These are phyloP conservation scores for Cotesia chilonis DNA, from an alignment of 1,140 invertebrate species.

Conservation along the genomic window DNA sequence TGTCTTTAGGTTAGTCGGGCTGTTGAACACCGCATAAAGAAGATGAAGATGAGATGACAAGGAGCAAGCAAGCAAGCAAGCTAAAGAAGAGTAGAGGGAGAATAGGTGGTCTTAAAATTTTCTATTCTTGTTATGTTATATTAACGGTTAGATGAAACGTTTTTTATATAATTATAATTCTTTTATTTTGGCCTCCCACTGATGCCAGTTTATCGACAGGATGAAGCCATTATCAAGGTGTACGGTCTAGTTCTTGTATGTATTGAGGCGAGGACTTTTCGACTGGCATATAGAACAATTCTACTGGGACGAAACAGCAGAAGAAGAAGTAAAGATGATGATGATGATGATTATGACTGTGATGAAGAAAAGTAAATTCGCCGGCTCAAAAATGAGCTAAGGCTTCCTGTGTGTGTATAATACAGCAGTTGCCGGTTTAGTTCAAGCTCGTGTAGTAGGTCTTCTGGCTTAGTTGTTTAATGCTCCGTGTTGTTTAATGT, in stretches of 20 bases:
- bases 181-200: conserved; percentile 4
- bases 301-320: too few species aligned
- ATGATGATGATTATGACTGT: too few species aligned
- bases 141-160: conserved; percentile 27
- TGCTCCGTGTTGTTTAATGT: not conserved
- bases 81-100: not conserved
- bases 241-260: conserved; percentile 14
- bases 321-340: too few species aligned
- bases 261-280: not conserved
- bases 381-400: not conserved
- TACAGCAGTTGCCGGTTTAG: too few species aligned
- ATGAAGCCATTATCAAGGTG: conserved; percentile 29
- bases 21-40: conserved; percentile 12
- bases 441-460: not conserved
- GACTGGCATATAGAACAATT: too few species aligned
- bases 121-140: conserved; percentile 6
- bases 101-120: conserved; percentile 4
- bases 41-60: not conserved
- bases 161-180: not conserved
- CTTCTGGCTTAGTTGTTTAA: not conserved
- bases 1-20: conserved; percentile 30
- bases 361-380: too few species aligned
- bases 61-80: not conserved
- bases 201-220: conserved; percentile 26
- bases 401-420: too few species aligned